Base-by-base conservation (phyloP, 2,888 invertebrate species). In the Euplagia quadripunctaria region DNA sequence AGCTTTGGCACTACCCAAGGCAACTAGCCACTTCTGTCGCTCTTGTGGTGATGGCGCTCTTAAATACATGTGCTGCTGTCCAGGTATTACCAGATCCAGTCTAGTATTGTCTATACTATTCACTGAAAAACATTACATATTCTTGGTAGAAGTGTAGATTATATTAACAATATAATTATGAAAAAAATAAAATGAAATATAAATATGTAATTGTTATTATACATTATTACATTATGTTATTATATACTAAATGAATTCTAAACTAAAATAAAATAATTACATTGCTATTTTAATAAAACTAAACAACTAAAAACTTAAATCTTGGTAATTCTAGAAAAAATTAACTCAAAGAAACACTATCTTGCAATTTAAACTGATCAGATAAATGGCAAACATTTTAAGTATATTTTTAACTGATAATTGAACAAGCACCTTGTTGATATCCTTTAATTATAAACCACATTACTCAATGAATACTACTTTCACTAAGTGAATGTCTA, bases 61-160 rank as follows among this genome's bases (percentile, higher is more conserved):
- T 74, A 98, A 93, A 89, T 98, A 98, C 96, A 98, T 97, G 87
- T 98, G 98, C 86, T 98, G 98, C 88, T 98, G 98, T 8, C 97
- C 97, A 68, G 98, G 98, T 88, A 98, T 98, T 43, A 97, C 97
- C 79, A 98, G 93, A 92, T 98, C 98, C 90, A 98, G 94, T 70
- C 98, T 92, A 31, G 97, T 97, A 76, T 95, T 96, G 88, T 98
- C 98, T 74, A 97, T 96, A 71, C 96, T 96, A 88, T 97, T 97
- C 4, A 97, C 98, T 97, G 90, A 66, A 96, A 75, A 51, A 49
- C 8, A 31, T 46, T 8, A 61, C 20, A 49, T 8, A 42, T 1
- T 42, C 1, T 31, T 61, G 3, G 31, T 63, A 16, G 41, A 63
- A 11, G 20, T 41, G 12, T 63, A n/a, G 63, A 7, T 14, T 31